phyloP scores from a whole-genome alignment of 2,888 invertebrate genomes.

The Calameuta pallipes region DNA sequence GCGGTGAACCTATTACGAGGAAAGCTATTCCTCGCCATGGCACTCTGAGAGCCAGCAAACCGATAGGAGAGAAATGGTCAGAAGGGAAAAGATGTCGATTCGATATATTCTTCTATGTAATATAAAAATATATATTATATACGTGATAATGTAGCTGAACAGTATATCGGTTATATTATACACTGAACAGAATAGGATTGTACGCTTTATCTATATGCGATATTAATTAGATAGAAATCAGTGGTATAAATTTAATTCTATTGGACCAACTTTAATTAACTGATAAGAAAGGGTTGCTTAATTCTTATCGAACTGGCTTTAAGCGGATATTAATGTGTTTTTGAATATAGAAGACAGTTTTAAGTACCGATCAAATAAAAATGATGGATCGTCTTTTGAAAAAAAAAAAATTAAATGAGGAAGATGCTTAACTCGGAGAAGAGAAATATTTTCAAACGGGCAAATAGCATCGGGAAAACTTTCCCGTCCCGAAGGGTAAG shows the following conservation, averaged over 20 bases:
- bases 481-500: neutral
- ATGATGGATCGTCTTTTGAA: neutral
- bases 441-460: neutral
- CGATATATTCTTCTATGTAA: slow-evolving; percentile 29
- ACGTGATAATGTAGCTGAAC: neutral
- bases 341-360: neutral
- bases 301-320: neutral
- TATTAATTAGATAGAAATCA: neutral
- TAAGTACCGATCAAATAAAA: neutral
- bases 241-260: neutral
- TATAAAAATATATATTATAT: neutral
- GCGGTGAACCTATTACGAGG: slow-evolving; percentile 29
- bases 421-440: neutral
- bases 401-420: neutral
- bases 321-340: neutral
- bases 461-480: neutral
- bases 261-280: neutral
- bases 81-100: slow-evolving; percentile 38
- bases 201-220: neutral
- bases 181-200: neutral
- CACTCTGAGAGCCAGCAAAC: slow-evolving; percentile 13
- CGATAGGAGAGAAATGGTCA: slow-evolving; percentile 28
- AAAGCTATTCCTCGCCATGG: slow-evolving; percentile 30
- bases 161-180: neutral
- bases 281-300: neutral